Base-by-base conservation (phyloP, 2,797 vertebrate genomes). In the Tamandua tetradactyla region DNA sequence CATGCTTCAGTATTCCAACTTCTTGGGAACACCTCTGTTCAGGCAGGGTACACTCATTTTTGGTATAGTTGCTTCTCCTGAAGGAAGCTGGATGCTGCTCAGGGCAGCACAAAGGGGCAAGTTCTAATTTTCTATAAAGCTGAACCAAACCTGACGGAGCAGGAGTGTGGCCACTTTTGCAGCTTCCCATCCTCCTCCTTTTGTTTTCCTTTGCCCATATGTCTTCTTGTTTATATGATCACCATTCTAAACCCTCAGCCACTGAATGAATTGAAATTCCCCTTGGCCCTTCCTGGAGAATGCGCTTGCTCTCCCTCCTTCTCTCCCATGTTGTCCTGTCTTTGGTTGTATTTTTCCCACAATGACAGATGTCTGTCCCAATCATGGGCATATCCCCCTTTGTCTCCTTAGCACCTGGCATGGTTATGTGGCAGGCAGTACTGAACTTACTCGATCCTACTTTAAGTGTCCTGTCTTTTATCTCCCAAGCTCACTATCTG, bases 401-500 rank as follows among this genome's bases (percentile, higher is more conserved):
- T 96, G 97, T 97, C 95, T 97, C 97, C 95, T 90, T 96, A 97
- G 97, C 96, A 96, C 95, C 98, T 96, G 47, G 97, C 98, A 98
- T 98, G 98, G 95, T 98, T 96, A 97, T 86, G 82, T 98, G 98
- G 96, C 96, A 98, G 98, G 96, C 97, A 15, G 97, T 97, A 93
- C 95, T 98, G 97, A 95, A 97, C 97, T 98, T 99, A 98, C 98
- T 99, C 98, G 98, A 99, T 98, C 99, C 98, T 99, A 98, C 99
- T 99, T 99, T 99, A 99, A 98, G 99, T 99, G 99, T 99, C 99
- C 98, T 99, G 98, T 99, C 98, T 99, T 99, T 99, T 99, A 99
- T 99, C 99, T 99, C 99, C 99, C 98, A 99, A 99, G 99, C 99
- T 99, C 99, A 99, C 99, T 99, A 99, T 99, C 99, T 99, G 99